phyloP scores from a whole-genome alignment of 2,888 invertebrate genomes.

The Caenorhabditis drosophilae region DNA sequence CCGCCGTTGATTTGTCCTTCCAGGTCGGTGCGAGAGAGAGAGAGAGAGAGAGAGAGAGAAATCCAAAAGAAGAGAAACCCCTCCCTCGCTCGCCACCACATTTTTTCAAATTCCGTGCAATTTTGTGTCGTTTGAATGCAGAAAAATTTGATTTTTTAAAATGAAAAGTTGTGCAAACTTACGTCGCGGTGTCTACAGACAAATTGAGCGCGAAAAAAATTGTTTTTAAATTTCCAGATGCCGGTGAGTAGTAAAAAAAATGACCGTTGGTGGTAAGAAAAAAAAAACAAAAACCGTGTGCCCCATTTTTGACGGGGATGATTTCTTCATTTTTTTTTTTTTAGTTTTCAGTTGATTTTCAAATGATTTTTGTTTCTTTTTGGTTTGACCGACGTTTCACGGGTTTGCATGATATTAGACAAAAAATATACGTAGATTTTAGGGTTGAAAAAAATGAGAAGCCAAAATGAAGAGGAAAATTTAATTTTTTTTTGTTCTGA shows the following conservation, averaged over 20 bases:
- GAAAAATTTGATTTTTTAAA: neutral
- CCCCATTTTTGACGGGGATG: constrained; percentile 35
- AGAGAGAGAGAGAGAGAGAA: no score
- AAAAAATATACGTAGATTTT: no score
- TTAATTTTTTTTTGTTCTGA: neutral
- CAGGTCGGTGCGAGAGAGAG: no score
- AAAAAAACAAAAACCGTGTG: no score
- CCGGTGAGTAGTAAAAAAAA: constrained; percentile 39
- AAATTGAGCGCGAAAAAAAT: no score
- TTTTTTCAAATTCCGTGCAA: constrained; percentile 1
- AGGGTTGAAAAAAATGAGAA: no score
- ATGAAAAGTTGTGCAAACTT: constrained; percentile 1
- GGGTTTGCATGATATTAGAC: no score
- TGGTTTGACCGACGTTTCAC: no score
- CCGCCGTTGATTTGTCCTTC: constrained; percentile 59
- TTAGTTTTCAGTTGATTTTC: constrained; percentile 7
- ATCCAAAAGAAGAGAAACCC: neutral
- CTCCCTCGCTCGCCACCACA: constrained; percentile 8
- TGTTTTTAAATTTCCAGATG: constrained; percentile 25
- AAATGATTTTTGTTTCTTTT: neutral
- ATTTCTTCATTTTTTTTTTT: constrained; percentile 15
- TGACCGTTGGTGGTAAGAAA: constrained; percentile 23
- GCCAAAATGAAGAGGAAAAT: neutral
- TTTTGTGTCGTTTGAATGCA: neutral
- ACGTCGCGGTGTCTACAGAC: no score